phyloP scores from a whole-genome alignment of 2,888 invertebrate species.

The Papilio demoleus region DNA sequence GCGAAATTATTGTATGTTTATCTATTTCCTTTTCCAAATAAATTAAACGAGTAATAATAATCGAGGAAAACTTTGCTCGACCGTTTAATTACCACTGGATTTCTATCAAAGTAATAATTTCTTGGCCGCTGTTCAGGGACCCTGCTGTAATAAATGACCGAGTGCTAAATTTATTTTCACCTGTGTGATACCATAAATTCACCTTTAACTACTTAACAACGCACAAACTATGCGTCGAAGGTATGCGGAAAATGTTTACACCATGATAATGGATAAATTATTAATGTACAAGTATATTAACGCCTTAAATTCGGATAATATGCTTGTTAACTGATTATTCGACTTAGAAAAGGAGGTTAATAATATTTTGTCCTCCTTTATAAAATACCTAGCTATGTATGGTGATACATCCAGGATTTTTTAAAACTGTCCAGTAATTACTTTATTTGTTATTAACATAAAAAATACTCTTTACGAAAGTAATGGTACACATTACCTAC shows the following conservation, averaged over 20 bases:
- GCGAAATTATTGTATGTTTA: neutral
- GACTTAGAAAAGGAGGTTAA: too few species aligned
- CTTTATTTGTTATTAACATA: too few species aligned
- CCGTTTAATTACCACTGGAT: constrained; percentile 27
- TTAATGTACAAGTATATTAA: neutral
- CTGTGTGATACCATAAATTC: constrained; percentile 31
- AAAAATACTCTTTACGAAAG: neutral
- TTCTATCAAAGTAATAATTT: constrained; percentile 30
- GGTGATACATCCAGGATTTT: neutral
- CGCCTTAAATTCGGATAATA: neutral
- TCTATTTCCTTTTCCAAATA: constrained; percentile 8
- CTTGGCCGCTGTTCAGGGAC: constrained; percentile 27
- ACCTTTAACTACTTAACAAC: constrained; percentile 30
- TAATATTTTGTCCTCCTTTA: neutral
- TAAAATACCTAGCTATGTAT: neutral
- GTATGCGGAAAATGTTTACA: constrained; percentile 21
- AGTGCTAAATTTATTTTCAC: constrained; percentile 37
- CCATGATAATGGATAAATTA: neutral
- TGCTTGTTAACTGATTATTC: too few species aligned
- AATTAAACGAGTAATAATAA: too few species aligned
- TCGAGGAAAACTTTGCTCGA: constrained; percentile 1
- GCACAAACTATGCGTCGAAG: constrained; percentile 22
- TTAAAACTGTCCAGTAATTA: neutral
- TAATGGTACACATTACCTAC: neutral
- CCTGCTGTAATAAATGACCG: constrained; percentile 32